Conservation (phyloP, 2,888 invertebrate genomes). For the Caenorhabditis drosophilae region DNA sequence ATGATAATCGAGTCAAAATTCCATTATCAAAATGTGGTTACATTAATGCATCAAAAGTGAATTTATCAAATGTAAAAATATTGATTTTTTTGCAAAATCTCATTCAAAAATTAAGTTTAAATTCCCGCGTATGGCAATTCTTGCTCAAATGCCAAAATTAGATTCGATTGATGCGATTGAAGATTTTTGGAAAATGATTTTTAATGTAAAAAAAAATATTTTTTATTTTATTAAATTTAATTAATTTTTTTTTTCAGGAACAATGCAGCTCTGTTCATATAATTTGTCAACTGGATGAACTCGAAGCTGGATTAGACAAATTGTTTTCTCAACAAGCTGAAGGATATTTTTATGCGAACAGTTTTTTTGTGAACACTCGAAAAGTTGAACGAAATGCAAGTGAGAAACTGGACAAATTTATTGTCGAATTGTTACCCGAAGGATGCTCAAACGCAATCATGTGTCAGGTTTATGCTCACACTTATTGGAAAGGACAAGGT, state of each 20-base stretch:
- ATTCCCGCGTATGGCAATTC: slow-evolving; percentile 16
- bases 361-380: slow-evolving; percentile 3
- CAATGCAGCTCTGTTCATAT: slow-evolving; percentile 1
- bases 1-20: slow-evolving; percentile 29
- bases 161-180: slow-evolving; percentile 20
- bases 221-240: no score
- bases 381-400: neutral
- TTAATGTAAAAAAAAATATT: no score
- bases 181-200: slow-evolving; percentile 32
- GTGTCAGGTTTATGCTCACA: slow-evolving; percentile 2
- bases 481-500: slow-evolving; percentile 2
- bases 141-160: slow-evolving; percentile 23
- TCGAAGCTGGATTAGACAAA: slow-evolving; percentile 1
- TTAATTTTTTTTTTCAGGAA: no score
- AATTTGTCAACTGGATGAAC: neutral
- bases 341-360: slow-evolving; percentile 2
- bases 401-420: slow-evolving; percentile 2
- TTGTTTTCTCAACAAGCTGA: neutral
- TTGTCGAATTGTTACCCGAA: slow-evolving; percentile 6
- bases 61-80: slow-evolving; percentile 18
- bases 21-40: slow-evolving; percentile 25
- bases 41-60: slow-evolving; percentile 30
- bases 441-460: slow-evolving; percentile 9
- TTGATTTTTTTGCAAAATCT: neutral
- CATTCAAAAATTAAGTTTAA: slow-evolving; percentile 2